These are phyloP conservation scores for Pseudorhiza aurosa DNA, from an alignment of 30 jellyfish, hydroid and myxozoan genomes.

Conservation along the genomic window DNA sequence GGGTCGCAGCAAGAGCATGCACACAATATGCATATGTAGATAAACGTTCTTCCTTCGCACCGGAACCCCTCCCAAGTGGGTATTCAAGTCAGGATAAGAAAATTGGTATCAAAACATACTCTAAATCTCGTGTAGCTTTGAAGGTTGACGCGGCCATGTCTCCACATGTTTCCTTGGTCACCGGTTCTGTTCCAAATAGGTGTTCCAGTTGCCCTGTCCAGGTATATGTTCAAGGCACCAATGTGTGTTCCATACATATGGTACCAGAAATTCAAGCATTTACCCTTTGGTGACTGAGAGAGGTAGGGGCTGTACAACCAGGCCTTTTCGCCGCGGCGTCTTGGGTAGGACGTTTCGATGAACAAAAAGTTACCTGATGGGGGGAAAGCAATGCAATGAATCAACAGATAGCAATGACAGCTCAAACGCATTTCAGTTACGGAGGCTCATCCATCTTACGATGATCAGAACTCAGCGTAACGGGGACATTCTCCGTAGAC, in stretches of 20 bases:
- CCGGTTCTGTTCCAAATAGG: constrained; percentile 95
- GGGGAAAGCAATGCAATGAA: not conserved
- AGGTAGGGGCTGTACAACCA: constrained; percentile 67
- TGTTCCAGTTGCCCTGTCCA: constrained; percentile 37
- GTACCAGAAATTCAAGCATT: constrained; percentile 93
- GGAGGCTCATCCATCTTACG: no score
- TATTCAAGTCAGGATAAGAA: no score
- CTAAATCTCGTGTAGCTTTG: constrained; percentile 46
- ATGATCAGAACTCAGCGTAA: no score
- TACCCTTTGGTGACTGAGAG: constrained; percentile 56
- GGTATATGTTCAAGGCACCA: constrained; percentile 83
- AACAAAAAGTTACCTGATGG: constrained; percentile 79
- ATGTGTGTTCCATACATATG: constrained; percentile 93
- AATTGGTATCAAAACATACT: constrained; percentile 45
- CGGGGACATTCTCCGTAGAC: no score
- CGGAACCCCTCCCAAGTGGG: no score
- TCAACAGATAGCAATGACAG: not conserved
- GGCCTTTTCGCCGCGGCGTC: constrained; percentile 85
- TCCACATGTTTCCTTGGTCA: constrained; percentile 94
- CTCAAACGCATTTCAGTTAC: not conserved
- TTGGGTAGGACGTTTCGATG: constrained; percentile 93
- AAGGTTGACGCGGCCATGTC: constrained; percentile 88
- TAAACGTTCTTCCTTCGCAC: no score
- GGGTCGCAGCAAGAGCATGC: no score
- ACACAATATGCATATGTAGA: no score